These are phyloP conservation scores for Procavia capensis DNA, from an alignment of 2,113 vertebrate genomes.

Conservation along the genomic window DNA sequence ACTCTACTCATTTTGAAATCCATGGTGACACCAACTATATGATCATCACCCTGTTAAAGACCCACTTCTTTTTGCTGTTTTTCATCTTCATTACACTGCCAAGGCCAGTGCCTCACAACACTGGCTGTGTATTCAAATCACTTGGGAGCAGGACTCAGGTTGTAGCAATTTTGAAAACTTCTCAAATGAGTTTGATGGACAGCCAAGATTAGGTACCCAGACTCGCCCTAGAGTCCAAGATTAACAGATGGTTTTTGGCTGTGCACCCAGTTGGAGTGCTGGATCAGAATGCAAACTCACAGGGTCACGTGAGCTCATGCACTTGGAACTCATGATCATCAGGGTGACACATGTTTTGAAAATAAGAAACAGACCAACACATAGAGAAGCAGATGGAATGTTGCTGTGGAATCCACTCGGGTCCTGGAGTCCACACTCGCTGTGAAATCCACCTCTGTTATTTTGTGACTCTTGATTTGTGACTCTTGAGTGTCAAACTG, in stretches of 20 bases:
- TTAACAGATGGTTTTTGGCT: neutral
- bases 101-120: neutral
- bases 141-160: no score
- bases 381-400: neutral
- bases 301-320: neutral
- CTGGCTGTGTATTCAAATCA: neutral
- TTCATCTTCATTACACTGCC: neutral
- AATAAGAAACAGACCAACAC: neutral
- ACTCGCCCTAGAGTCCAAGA: neutral
- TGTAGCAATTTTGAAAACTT: neutral
- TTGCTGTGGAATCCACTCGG: neutral
- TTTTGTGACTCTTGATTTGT: neutral
- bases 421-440: neutral
- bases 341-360: neutral
- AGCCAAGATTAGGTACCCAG: neutral
- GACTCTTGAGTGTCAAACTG: neutral
- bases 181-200: neutral
- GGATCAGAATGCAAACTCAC: neutral
- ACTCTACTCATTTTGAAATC: neutral
- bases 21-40: neutral
- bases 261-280: neutral
- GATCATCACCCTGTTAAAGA: neutral
- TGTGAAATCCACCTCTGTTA: neutral
- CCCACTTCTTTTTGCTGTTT: neutral
- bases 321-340: neutral